These are phyloP conservation scores for Agrilus mali DNA, from an alignment of 2,888 invertebrate genomes.

Conservation along the genomic window DNA sequence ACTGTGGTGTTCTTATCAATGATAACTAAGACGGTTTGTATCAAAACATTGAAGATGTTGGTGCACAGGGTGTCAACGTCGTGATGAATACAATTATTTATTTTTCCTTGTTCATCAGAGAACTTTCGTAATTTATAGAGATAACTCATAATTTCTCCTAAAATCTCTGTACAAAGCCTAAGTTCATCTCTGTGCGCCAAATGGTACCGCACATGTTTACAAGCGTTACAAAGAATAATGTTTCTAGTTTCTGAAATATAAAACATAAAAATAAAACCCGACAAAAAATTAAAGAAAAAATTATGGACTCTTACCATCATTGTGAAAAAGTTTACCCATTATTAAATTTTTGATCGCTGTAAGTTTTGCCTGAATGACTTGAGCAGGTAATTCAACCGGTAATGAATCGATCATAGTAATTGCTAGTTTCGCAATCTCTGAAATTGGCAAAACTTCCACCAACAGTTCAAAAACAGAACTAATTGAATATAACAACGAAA, in stretches of 20 bases:
- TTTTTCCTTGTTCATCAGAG: slow-evolving; percentile 39
- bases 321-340: slow-evolving; percentile 57
- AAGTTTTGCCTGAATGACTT: slow-evolving; percentile 68
- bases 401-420: slow-evolving; percentile 66
- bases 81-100: slow-evolving; percentile 53
- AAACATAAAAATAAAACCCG: slow-evolving; percentile 1
- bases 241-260: slow-evolving; percentile 62
- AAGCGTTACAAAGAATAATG: slow-evolving; percentile 69
- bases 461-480: slow-evolving; percentile 77
- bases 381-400: slow-evolving; percentile 55
- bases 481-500: slow-evolving; percentile 69
- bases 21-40: slow-evolving; percentile 72
- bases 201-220: slow-evolving; percentile 75
- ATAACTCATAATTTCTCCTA: slow-evolving; percentile 69
- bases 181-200: slow-evolving; percentile 71
- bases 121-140: slow-evolving; percentile 40
- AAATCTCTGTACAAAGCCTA: slow-evolving; percentile 70
- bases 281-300: slow-evolving; percentile 6
- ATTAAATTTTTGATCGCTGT: slow-evolving; percentile 72
- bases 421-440: slow-evolving; percentile 69
- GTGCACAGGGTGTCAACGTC: slow-evolving; percentile 75
- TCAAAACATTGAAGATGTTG: slow-evolving; percentile 69
- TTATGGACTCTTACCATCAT: slow-evolving; percentile 39
- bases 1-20: slow-evolving; percentile 51
- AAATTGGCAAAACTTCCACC: slow-evolving; percentile 55